phyloP scores from a whole-genome alignment of 2,888 invertebrate genomes.

The Hydropsyche betteni region DNA sequence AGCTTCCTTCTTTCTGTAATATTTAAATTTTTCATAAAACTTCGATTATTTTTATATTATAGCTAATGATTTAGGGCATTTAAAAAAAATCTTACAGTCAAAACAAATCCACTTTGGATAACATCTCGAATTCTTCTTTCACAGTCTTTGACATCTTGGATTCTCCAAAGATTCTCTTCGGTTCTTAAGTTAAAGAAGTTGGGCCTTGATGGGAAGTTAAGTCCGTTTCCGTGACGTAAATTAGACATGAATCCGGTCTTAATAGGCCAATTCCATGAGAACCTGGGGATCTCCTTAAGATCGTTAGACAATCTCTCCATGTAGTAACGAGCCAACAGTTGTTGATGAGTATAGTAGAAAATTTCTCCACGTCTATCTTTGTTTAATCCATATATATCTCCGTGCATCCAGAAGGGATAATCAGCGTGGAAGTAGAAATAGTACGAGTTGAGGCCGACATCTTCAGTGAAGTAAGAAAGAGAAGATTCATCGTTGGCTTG shows the following conservation, averaged over 20 bases:
- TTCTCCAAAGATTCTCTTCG: slow-evolving; percentile 50
- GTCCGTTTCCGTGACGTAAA: slow-evolving; percentile 69
- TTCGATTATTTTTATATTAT: too few species aligned
- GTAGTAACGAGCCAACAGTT: slow-evolving; percentile 71
- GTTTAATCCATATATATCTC: slow-evolving; percentile 63
- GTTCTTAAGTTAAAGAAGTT: slow-evolving; percentile 56
- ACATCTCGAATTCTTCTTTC: slow-evolving; percentile 60
- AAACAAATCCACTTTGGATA: slow-evolving; percentile 59
- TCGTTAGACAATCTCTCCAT: slow-evolving; percentile 74
- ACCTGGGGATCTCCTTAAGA: slow-evolving; percentile 68
- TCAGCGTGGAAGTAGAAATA: slow-evolving; percentile 74
- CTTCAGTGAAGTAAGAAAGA: slow-evolving; percentile 78
- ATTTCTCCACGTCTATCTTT: slow-evolving; percentile 66
- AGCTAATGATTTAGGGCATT: too few species aligned
- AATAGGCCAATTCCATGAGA: slow-evolving; percentile 64
- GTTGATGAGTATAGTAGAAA: slow-evolving; percentile 70
- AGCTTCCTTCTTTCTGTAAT: slow-evolving; percentile 62
- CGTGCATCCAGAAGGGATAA: slow-evolving; percentile 76
- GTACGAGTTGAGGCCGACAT: slow-evolving; percentile 78
- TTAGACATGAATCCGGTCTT: slow-evolving; percentile 68
- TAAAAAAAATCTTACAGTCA: too few species aligned
- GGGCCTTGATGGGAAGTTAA: slow-evolving; percentile 68
- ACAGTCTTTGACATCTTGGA: slow-evolving; percentile 51
- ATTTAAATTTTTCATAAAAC: not conserved
- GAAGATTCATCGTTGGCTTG: slow-evolving; percentile 61